A percentile compares a stretch with the other conserved stretches of the same genome.
Evolutionary conservation across 2,888 invertebrate genomes (phyloP).

Genomic region (Hyles lineata): DNA sequence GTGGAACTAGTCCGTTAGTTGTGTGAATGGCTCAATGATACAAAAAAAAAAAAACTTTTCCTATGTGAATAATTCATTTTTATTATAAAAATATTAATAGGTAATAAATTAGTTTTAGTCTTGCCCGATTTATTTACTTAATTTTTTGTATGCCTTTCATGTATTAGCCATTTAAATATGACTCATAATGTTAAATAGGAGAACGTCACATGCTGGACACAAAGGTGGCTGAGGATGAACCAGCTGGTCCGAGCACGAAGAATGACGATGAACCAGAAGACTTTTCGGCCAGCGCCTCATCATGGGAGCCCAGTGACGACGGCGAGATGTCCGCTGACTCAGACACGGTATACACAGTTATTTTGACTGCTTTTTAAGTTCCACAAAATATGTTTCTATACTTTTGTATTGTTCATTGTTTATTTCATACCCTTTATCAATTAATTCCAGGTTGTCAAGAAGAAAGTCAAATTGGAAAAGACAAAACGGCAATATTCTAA

Average conservation of each 20-base stretch:
- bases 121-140: neutral
- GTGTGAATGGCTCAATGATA: neutral
- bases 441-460: constrained; percentile 49
- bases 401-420: neutral
- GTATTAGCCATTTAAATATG: too few species aligned
- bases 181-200: constrained; percentile 37
- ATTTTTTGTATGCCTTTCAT: too few species aligned
- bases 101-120: neutral
- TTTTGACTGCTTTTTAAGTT: neutral
- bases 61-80: too few species aligned
- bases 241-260: constrained; percentile 49
- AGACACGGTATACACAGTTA: constrained; percentile 41
- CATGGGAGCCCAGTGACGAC: constrained; percentile 70
- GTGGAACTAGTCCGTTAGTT: constrained; percentile 12
- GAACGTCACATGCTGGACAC: constrained; percentile 49
- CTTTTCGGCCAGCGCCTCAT: constrained; percentile 66
- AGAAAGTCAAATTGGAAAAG: constrained; percentile 53
- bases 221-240: constrained; percentile 41
- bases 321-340: constrained; percentile 56
- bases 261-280: constrained; percentile 57
- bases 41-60: neutral
- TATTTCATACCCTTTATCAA: neutral
- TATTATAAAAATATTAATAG: too few species aligned
- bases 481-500: constrained; percentile 56
- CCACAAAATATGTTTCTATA: neutral